Base-by-base conservation (phyloP, 2,888 invertebrate species). In the Trichogramma evanescens region DNA sequence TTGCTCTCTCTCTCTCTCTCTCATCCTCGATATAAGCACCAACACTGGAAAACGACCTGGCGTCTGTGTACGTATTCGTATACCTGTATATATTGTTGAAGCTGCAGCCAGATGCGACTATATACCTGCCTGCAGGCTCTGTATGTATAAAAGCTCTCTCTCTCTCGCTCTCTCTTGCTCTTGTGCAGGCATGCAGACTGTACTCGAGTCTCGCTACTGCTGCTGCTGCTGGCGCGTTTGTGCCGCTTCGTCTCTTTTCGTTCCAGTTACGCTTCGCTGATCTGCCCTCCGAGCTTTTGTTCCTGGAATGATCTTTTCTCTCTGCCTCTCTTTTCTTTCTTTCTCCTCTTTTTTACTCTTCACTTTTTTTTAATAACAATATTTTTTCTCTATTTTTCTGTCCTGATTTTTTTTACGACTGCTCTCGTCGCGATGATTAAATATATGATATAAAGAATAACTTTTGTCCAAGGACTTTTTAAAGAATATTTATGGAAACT, bases 11-110 rank as follows among this genome's bases (percentile, higher is more conserved):
- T 26, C 26, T 26, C 26, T 26, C 26, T 26, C 26, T 26, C 70
- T 70, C 72, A 72, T 71, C 71, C 71, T 69, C 70, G 64, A 70
- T 68, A 71, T 66, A 66, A 67, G 66, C 64, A 65, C 68, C 64
- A 64, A 63, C 63, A 61, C 59, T 26, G 26, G 26, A 63, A 61
- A 65, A 64, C 65, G 66, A 65, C 10, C 49, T 49, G 3, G 6
- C 49, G 10, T 10, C 49, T 13, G 2, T 26, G 3, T 26, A 26
- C 26, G 26, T 26, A 26, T 26, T 26, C 26, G 26, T 26, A 26
- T 26, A 26, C 26, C 26, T 26, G 26, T 26, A 26, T 26, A 26
- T 26, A 26, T 26, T 3, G 26, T 26, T 26, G 26, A 26, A 26
- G 26, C 26, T 26, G 26, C 26, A 26, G 26, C 26, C 26, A 26